Evolutionary conservation across 2,888 invertebrate genomes (phyloP), one percentile per base, ranked within the genome.

Genomic region (Steinernema scapterisci): DNA sequence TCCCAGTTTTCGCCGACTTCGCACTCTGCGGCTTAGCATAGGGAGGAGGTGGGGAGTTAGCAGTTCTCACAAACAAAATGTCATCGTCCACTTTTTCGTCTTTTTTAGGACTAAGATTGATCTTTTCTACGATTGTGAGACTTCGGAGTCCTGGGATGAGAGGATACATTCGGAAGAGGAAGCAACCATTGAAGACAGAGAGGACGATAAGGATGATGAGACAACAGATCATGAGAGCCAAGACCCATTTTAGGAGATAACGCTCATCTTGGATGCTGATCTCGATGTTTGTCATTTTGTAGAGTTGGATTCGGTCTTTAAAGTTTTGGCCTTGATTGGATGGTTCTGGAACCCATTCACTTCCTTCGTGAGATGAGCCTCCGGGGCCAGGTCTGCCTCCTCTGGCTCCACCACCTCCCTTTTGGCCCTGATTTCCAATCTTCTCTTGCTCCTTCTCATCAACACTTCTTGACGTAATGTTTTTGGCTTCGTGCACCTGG

Each of bases 161-260:
- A 52, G 52, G 52, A 23, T 52, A 52, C 52, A 52, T 19, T n/a
- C 52, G 52, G 21, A 52, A 19, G 21, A 52, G 11, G 52, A 52
- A 23, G 52, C 19, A 52, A 23, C 52, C 52, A 23, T 52, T 19
- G 21, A 52, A 21, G 2, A 19, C 23, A 11, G 52, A 9, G 7
- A 52, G 23, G 23, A 52, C 23, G 11, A 52, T 19, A 3, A 52
- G 52, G 3, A 52, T 23, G 21, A 52, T 23, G 52, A 52, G 21
- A 23, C 52, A 52, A 21, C 16, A 1, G 1, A 52, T 52, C 21
- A 52, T 1, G 21, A 52, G 52, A 23, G 52, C 52, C 7, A 52
- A 23, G 52, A 52, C 23, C 52, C 52, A 52, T 11, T 21, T 19
- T 7, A 52, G 52, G 23, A 52, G 52, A 11, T 23, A 11, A 6